Evolutionary conservation across 2,113 vertebrate genomes (phyloP), one percentile per base, ranked within the genome.

Genomic region (Gnathonemus longibarbis): DNA sequence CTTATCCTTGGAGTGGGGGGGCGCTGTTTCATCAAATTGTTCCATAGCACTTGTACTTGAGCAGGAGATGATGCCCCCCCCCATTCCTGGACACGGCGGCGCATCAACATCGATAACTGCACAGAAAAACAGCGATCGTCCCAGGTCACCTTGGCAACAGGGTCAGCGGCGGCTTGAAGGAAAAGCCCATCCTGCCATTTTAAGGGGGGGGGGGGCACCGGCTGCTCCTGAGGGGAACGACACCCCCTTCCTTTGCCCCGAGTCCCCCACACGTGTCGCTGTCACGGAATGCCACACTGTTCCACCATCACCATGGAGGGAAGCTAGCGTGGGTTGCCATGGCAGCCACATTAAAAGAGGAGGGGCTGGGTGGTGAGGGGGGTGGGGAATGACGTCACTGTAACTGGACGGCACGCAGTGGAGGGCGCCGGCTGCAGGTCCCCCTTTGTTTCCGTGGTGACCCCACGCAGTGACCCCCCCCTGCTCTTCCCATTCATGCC

Each of bases 401-500:
- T 42, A 6, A 49, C 31, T 7, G 15, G 27, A n/a, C 7, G 8
- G 50, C 70, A 27, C 35, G 1, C 58, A 21, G 70, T 19, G 50
- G 70, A 50, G 66, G 48, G 7, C 10, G 27, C 27, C 58, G 10
- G 49, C 46, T 84, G 48, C 70, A 31, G 4, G 24, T 45, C 70
- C 48, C n/a, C 46, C 17, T 53, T 35, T 24, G 46, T 89, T 58
- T 58, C 42, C 35, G 35, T 7, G 35, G 49, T 80, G 48, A 53
- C 48, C 85, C 27, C 49, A 35, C 42, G 2, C n/a, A 24, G n/a
- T 31, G 21, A 84, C 50, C 52, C 15, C 49, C 49, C 3, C 42
- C 42, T 39, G 45, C 88, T 13, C 62, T 85, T 89, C 88, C 90
- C 19, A 90, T 89, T 84, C 88, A 66, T 50, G 62, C 88, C 53